phyloP scores from a whole-genome alignment of 2,797 vertebrate species.

The Characodon lateralis region DNA sequence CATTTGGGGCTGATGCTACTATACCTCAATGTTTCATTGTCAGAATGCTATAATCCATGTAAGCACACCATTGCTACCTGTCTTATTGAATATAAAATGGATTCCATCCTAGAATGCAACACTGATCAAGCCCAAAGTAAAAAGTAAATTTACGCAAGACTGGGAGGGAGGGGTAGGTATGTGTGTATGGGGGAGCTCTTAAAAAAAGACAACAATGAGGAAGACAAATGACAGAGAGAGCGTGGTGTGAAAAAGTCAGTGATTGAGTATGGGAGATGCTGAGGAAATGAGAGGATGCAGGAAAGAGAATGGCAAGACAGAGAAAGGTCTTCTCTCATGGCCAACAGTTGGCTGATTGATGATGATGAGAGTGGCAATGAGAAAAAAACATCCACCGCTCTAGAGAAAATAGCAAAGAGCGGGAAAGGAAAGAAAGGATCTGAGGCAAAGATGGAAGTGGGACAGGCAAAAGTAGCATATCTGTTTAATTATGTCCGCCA shows the following conservation, averaged over 20 bases:
- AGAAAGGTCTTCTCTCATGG: slow-evolving; percentile 66
- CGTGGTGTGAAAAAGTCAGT: slow-evolving; percentile 60
- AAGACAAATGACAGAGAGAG: slow-evolving; percentile 60
- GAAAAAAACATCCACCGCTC: slow-evolving; percentile 66
- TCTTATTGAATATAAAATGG: slow-evolving; percentile 57
- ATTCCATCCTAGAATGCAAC: slow-evolving; percentile 61
- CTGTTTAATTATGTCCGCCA: slow-evolving; percentile 55
- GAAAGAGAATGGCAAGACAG: slow-evolving; percentile 63
- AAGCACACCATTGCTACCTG: slow-evolving; percentile 54
- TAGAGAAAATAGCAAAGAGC: slow-evolving; percentile 24
- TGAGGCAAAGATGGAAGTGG: slow-evolving; percentile 9
- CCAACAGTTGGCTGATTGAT: slow-evolving; percentile 72
- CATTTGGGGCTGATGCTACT: slow-evolving; percentile 6
- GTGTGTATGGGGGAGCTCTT: slow-evolving; percentile 5
- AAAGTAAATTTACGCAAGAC: slow-evolving; percentile 67
- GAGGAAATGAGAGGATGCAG: slow-evolving; percentile 55
- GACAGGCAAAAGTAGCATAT: slow-evolving; percentile 27
- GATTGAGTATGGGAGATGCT: slow-evolving; percentile 55
- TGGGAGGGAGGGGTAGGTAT: not conserved
- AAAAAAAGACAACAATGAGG: slow-evolving; percentile 56
- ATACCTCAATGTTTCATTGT: slow-evolving; percentile 48
- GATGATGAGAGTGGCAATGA: slow-evolving; percentile 76
- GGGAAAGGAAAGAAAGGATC: slow-evolving; percentile 29
- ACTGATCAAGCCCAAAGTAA: slow-evolving; percentile 58
- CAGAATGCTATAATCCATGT: slow-evolving; percentile 61